Conservation (phyloP, 2,113 vertebrate genomes). For the Trichomycterus rosablanca region DNA sequence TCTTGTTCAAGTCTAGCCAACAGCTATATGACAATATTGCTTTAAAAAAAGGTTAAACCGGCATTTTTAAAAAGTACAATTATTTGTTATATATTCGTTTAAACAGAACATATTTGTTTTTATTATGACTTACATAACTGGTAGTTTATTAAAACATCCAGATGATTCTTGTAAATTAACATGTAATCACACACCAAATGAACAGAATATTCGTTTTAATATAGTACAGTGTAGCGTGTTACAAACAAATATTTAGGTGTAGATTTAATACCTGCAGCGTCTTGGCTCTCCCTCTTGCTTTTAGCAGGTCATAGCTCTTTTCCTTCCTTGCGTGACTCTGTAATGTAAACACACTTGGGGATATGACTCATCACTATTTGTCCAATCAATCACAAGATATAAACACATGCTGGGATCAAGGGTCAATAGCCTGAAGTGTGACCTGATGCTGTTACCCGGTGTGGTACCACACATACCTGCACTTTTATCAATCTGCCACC, state of each 20-base stretch:
- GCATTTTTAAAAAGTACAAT: too few relatives aligned
- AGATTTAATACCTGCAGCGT: background rate
- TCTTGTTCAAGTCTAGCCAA: too few relatives aligned
- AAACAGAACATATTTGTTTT: too few relatives aligned
- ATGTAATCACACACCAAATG: too few relatives aligned
- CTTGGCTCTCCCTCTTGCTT: conserved; percentile 60
- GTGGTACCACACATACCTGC: conserved; percentile 25
- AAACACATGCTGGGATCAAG: conserved; percentile 65
- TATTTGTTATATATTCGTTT: too few relatives aligned
- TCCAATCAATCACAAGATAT: conserved; percentile 68
- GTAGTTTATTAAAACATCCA: too few relatives aligned
- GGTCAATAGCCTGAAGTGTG: conserved; percentile 49
- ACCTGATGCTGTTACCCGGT: conserved; percentile 15
- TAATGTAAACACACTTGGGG: conserved; percentile 65
- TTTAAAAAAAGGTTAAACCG: too few relatives aligned
- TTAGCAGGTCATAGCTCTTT: conserved; percentile 68
- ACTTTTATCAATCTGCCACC: conserved; percentile 7
- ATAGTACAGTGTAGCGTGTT: too few relatives aligned
- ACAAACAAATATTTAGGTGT: background rate
- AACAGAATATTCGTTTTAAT: too few relatives aligned
- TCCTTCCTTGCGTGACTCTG: conserved; percentile 72
- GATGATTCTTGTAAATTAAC: too few relatives aligned
- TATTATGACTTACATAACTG: too few relatives aligned
- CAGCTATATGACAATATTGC: too few relatives aligned
- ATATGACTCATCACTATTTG: conserved; percentile 72